Conservation (phyloP, 2,888 invertebrate genomes). For the Hyposoter didymator region DNA sequence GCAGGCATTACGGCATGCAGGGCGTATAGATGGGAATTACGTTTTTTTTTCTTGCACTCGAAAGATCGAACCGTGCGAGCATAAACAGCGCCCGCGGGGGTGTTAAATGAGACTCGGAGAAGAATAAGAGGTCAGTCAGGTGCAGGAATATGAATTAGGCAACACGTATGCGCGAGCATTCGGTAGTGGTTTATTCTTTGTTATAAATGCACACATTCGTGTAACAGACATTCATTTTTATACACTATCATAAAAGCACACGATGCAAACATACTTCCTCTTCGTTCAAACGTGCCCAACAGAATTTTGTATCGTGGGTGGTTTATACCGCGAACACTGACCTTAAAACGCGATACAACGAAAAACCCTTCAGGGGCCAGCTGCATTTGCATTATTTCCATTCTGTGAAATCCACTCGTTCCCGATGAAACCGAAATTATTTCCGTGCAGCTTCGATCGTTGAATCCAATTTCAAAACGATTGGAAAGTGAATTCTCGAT, state of each 20-base stretch:
- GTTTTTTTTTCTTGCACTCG: conserved; percentile 48
- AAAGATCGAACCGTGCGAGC: conserved; percentile 58
- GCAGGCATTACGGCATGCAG: conserved; percentile 24
- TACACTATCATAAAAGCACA: not conserved
- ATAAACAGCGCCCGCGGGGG: conserved; percentile 81
- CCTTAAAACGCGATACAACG: conserved; percentile 42
- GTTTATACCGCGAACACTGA: conserved; percentile 53
- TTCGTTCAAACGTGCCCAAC: conserved; percentile 33
- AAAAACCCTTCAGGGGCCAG: conserved; percentile 70
- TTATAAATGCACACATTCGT: conserved; percentile 3
- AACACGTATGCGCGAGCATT: conserved; percentile 64
- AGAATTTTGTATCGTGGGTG: conserved; percentile 73
- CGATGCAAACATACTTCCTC: conserved; percentile 21
- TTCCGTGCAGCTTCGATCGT: not conserved
- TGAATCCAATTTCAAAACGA: not conserved
- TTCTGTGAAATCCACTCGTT: conserved; percentile 3
- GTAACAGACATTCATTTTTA: not conserved
- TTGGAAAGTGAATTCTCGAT: not conserved
- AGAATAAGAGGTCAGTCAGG: conserved; percentile 82
- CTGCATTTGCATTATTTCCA: conserved; percentile 61
- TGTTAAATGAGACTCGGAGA: conserved; percentile 81
- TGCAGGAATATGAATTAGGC: conserved; percentile 81
- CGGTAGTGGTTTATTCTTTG: conserved; percentile 34
- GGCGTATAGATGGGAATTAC: conserved; percentile 46
- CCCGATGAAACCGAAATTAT: not conserved